Base-by-base conservation (phyloP, 2,113 vertebrate genomes). In the Hepsetus odoe region DNA sequence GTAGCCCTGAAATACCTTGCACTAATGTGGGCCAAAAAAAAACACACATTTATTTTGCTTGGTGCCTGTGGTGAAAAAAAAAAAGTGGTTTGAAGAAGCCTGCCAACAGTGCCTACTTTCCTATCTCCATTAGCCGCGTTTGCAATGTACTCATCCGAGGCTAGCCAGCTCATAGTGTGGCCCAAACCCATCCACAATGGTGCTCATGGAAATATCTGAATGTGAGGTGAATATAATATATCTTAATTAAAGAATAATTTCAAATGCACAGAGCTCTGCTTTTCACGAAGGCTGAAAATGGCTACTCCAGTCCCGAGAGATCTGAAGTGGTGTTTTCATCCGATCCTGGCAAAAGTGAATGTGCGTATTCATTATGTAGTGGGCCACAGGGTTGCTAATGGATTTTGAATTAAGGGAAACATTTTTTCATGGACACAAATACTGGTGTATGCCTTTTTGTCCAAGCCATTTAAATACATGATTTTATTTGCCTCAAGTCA, bases 341-440 rank as follows among this genome's bases (percentile, higher is more conserved):
- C 85, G 87, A 90, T 90, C 92, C 89, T 85, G 82, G 89, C 84
- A 87, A 89, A 92, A 71, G 64, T 89, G 90, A 92, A 89, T 79
- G 86, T 89, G 86, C 89, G 86, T 89, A 89, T 90, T 90, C 89
- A 88, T 91, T 88, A 87, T 86, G 81, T 83, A 86, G 80, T 89
- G 85, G 91, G 91, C 89, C 87, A 78, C 86, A 83, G 87, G 89
- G 89, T 91, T 90, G 90, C 89, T 92, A 93, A 92, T 93, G 90
- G 91, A 79, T 91, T 91, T 89, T 84, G 89, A 91, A 92, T 92
- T 90, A 90, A 91, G 89, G 89, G 87, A 87, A 92, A 89, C 87
- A 89, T 90, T 89, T 87, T 86, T 82, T 71, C 49, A 24, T 58
- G 59, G 68, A 32, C 59, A 33, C 62, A 46, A 76, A 40, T 58